phyloP scores from a whole-genome alignment of 1,140 invertebrate genomes.

The Coptotermes formosanus region DNA sequence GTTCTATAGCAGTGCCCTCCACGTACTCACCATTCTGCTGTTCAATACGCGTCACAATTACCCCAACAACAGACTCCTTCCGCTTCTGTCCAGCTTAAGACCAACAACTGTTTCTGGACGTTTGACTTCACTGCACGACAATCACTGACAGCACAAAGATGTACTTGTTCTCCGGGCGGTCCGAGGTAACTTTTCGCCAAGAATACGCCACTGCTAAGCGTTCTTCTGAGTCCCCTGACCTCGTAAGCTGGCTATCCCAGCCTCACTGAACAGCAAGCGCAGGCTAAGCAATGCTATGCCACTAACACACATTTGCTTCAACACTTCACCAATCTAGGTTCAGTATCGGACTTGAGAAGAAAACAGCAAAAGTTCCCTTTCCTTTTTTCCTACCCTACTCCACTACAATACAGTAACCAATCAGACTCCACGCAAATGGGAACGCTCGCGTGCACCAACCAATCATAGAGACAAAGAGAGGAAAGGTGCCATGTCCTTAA shows the following conservation, averaged over 20 bases:
- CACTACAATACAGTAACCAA: not conserved
- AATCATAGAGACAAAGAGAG: not conserved
- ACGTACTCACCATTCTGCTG: too few relatives aligned
- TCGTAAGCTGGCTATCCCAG: not conserved
- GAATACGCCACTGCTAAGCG: too few relatives aligned
- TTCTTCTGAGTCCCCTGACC: not conserved
- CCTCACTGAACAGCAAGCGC: not conserved
- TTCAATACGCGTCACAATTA: too few relatives aligned
- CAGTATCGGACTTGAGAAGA: not conserved
- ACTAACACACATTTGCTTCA: not conserved
- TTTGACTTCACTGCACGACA: too few relatives aligned
- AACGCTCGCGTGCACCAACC: not conserved
- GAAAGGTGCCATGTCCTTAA: not conserved
- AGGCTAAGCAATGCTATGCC: not conserved
- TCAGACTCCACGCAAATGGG: not conserved
- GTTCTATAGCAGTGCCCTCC: too few relatives aligned
- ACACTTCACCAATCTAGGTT: too few relatives aligned
- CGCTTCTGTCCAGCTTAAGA: too few relatives aligned
- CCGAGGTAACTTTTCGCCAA: not conserved
- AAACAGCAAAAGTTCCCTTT: not conserved
- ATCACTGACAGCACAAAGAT: not conserved
- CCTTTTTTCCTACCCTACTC: not conserved
- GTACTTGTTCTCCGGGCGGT: not conserved
- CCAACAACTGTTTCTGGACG: too few relatives aligned
- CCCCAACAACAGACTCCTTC: too few relatives aligned